phyloP scores from a whole-genome alignment of 2,888 invertebrate genomes.

The Acleris cristana region DNA sequence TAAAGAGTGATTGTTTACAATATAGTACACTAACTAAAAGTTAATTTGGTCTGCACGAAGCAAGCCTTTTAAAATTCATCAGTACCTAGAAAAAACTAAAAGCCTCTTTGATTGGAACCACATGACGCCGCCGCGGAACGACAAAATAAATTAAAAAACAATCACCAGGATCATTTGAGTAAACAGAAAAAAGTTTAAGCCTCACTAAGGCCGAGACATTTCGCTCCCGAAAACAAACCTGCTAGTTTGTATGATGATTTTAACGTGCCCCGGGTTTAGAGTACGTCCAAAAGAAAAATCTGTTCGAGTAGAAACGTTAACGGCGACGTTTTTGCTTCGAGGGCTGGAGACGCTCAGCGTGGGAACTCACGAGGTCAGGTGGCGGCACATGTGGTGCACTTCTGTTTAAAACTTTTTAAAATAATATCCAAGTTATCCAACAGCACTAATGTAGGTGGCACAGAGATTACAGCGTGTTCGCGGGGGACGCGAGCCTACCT shows the following conservation, averaged over 20 bases:
- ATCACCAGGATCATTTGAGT: slow-evolving; percentile 80
- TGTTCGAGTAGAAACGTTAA: slow-evolving; percentile 60
- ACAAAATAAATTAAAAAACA: slow-evolving; percentile 82
- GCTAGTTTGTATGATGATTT: slow-evolving; percentile 47
- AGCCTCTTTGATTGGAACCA: slow-evolving; percentile 80
- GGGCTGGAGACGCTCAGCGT: slow-evolving; percentile 68
- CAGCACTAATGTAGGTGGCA: slow-evolving; percentile 68
- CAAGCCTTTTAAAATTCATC: slow-evolving; percentile 4
- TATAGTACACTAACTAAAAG: not conserved
- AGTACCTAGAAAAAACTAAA: slow-evolving; percentile 69
- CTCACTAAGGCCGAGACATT: slow-evolving; percentile 69
- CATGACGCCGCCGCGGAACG: slow-evolving; percentile 75
- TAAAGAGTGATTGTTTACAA: too few species aligned
- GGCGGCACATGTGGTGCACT: slow-evolving; percentile 80
- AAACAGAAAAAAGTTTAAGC: slow-evolving; percentile 78
- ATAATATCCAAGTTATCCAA: slow-evolving; percentile 79
- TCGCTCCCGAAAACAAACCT: slow-evolving; percentile 72
- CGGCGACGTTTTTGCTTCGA: slow-evolving; percentile 65
- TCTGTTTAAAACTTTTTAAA: slow-evolving; percentile 76
- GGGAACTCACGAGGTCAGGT: slow-evolving; percentile 81
- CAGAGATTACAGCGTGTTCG: slow-evolving; percentile 61
- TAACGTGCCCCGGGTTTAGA: slow-evolving; percentile 50
- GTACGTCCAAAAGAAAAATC: slow-evolving; percentile 52
- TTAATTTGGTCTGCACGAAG: not conserved
- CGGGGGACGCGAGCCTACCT: slow-evolving; percentile 67